Conservation (phyloP, 64 coral and sea anemone genomes). For the Acropora tenuis region DNA sequence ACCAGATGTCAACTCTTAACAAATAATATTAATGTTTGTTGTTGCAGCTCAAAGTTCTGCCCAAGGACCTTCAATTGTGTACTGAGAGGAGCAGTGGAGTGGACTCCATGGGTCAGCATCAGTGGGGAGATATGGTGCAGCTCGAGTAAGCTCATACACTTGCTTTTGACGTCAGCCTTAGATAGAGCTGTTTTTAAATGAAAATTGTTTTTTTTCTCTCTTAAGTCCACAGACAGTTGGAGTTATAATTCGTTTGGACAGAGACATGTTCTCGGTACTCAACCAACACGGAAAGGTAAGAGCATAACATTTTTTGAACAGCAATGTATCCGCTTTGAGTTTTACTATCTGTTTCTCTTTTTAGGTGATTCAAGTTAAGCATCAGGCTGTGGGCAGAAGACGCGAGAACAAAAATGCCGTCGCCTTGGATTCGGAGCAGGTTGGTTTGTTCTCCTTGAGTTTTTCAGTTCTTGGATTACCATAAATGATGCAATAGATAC, state of each 20-base stretch:
- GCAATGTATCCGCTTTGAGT: no score
- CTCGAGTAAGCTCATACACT: constrained; percentile 73
- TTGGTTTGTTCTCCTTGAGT: background rate
- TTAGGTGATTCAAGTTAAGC: constrained; percentile 91
- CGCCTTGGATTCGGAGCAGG: constrained; percentile 97
- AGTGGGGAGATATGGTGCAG: constrained; percentile 98
- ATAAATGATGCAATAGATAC: no score
- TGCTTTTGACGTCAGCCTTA: background rate
- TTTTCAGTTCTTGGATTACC: background rate
- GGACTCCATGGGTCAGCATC: constrained; percentile 98
- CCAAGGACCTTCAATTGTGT: constrained; percentile 98
- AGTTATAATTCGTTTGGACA: constrained; percentile 96
- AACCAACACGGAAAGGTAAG: constrained; percentile 95
- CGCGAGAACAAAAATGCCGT: constrained; percentile 97
- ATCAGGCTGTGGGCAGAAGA: constrained; percentile 93
- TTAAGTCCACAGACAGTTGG: constrained; percentile 95
- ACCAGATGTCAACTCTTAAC: no score
- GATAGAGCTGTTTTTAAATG: no score
- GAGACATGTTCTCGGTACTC: constrained; percentile 92
- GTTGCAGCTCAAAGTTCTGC: constrained; percentile 86
- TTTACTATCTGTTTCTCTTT: background rate
- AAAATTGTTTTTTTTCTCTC: background rate
- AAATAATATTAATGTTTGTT: no score
- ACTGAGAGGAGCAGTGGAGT: constrained; percentile 97
- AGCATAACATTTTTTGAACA: no score